These are phyloP conservation scores for Temnothorax curvispinosus DNA, from an alignment of 1,140 invertebrate species.

Conservation along the genomic window DNA sequence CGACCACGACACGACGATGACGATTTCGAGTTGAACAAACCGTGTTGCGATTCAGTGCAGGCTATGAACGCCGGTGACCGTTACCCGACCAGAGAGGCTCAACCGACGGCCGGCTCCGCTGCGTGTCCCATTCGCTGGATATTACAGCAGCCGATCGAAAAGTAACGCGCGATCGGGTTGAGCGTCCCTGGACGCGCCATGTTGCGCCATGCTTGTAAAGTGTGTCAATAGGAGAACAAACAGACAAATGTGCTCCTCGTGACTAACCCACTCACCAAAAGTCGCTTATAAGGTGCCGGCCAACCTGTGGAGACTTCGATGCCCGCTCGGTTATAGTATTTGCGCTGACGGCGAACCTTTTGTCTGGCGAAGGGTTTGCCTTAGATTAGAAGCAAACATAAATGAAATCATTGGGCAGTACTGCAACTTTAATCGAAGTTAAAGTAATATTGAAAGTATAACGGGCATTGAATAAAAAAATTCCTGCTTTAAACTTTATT, in stretches of 20 bases:
- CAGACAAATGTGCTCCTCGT: constrained; percentile 62
- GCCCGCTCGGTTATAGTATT: not conserved
- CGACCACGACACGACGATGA: not conserved
- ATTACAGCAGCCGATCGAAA: constrained; percentile 13
- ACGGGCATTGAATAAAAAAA: not conserved
- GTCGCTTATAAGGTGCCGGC: constrained; percentile 14
- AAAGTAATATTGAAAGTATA: not conserved
- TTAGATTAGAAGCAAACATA: not conserved
- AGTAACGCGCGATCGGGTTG: constrained; percentile 21
- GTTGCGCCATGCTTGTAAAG: constrained; percentile 64
- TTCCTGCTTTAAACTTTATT: not conserved
- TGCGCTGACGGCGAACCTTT: not conserved
- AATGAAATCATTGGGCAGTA: not conserved
- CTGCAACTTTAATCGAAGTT: not conserved
- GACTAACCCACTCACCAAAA: constrained; percentile 67
- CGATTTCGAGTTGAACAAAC: constrained; percentile 20
- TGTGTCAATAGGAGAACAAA: constrained; percentile 74
- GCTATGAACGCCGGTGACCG: constrained; percentile 46
- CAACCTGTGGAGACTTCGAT: not conserved
- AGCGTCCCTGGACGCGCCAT: constrained; percentile 34
- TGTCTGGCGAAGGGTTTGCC: not conserved
- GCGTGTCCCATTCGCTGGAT: not conserved
- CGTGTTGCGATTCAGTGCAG: constrained; percentile 47
- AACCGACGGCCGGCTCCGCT: not conserved
- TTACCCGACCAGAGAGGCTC: constrained; percentile 53